These are phyloP conservation scores for Blastobasis adustella DNA, from an alignment of 2,888 invertebrate genomes.

Conservation along the genomic window DNA sequence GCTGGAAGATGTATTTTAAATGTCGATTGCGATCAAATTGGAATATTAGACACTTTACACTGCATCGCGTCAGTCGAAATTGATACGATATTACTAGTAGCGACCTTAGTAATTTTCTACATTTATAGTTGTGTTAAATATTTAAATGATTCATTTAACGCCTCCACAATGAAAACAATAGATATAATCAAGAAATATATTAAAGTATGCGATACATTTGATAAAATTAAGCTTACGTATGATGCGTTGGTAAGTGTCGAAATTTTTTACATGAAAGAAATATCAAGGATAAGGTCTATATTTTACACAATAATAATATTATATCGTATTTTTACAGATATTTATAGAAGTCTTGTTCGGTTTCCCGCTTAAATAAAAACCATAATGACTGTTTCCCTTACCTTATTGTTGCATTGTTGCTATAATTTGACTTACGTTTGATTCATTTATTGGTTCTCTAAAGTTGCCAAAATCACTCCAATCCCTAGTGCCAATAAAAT, in stretches of 20 bases:
- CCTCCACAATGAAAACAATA: not conserved
- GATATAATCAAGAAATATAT: not conserved
- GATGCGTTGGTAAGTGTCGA: not conserved
- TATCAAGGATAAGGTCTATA: not conserved
- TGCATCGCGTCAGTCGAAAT: not conserved
- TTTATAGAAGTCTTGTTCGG: not conserved
- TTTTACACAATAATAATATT: not conserved
- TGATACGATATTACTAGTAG: not conserved
- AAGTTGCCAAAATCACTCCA: too few relatives aligned
- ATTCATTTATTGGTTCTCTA: too few relatives aligned
- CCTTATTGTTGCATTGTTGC: too few relatives aligned
- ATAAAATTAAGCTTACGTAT: conserved; percentile 2
- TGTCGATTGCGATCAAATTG: not conserved
- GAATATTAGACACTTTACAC: not conserved
- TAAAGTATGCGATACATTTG: not conserved
- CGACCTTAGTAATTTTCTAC: not conserved
- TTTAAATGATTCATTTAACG: not conserved
- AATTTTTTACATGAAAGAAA: too few relatives aligned
- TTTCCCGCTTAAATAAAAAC: not conserved
- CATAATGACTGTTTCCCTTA: too few relatives aligned
- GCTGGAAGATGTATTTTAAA: not conserved
- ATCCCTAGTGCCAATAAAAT: too few relatives aligned
- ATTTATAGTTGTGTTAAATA: not conserved
- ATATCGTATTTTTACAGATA: not conserved
- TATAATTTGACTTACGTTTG: too few relatives aligned